Conservation (phyloP, 1,140 invertebrate genomes). For the Drosophila aff. region DNA sequence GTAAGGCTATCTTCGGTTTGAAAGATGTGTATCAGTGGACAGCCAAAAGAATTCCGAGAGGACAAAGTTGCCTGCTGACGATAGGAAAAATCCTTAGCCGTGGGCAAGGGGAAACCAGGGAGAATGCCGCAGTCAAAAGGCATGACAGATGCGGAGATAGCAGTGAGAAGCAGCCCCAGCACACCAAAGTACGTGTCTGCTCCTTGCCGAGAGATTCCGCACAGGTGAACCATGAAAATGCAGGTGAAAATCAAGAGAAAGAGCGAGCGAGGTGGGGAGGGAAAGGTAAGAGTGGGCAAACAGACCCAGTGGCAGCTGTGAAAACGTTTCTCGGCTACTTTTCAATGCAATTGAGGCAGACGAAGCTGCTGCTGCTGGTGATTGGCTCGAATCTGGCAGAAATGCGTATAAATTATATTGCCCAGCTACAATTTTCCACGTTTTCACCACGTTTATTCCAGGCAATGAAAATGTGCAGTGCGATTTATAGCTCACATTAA, state of each 20-base stretch:
- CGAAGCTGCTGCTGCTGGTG: slow-evolving; percentile 6
- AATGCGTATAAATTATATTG: slow-evolving; percentile 52
- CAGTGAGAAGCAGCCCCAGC: slow-evolving; percentile 2
- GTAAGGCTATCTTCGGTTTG: slow-evolving; percentile 6
- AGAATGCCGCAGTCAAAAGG: slow-evolving; percentile 45
- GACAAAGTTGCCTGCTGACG: slow-evolving; percentile 35
- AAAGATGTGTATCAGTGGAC: slow-evolving; percentile 24
- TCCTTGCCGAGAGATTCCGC: slow-evolving; percentile 36
- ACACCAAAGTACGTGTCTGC: slow-evolving; percentile 22
- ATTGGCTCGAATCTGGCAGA: slow-evolving; percentile 35
- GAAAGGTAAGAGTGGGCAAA: slow-evolving; percentile 1
- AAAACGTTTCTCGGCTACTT: slow-evolving; percentile 50
- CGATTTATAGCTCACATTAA: slow-evolving; percentile 37
- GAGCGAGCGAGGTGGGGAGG: neutral
- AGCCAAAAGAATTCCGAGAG: slow-evolving; percentile 23
- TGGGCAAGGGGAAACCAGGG: neutral
- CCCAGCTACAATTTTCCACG: slow-evolving; percentile 21
- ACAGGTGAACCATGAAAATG: slow-evolving; percentile 53
- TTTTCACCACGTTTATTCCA: slow-evolving; percentile 23
- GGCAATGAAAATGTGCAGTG: slow-evolving; percentile 27
- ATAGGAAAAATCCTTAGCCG: slow-evolving; percentile 4
- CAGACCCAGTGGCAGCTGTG: slow-evolving; percentile 41
- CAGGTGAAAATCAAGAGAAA: slow-evolving; percentile 25
- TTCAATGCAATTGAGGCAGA: slow-evolving; percentile 24
- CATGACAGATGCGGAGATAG: slow-evolving; percentile 64